Percentiles rank a stretch among this genome's conserved stretches.
Evolutionary conservation across 2,113 vertebrate species (phyloP).

Genomic region (Ursus arctos): DNA sequence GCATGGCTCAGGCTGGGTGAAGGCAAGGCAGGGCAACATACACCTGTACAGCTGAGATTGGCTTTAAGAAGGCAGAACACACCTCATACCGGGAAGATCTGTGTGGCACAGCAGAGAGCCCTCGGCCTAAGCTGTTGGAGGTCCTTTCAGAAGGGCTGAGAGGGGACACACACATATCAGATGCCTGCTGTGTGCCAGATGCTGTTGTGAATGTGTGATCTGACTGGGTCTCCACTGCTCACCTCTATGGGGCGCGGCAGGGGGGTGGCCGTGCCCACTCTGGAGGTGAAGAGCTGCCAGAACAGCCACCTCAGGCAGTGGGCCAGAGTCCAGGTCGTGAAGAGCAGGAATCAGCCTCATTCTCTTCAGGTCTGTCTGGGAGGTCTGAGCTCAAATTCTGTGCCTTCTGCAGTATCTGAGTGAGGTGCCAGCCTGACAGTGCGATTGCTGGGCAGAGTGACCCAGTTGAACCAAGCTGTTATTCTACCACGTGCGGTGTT

Average conservation of each 20-base stretch:
- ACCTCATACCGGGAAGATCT: background rate
- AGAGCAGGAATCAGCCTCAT: background rate
- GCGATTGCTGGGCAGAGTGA: background rate
- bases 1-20: background rate
- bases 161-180: background rate
- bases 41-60: background rate
- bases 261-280: fast-evolving
- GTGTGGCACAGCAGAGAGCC: background rate
- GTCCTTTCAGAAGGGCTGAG: background rate
- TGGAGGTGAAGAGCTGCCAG: background rate
- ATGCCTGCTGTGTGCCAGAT: background rate
- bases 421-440: background rate
- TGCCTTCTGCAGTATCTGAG: background rate
- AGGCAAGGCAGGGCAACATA: background rate
- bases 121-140: background rate
- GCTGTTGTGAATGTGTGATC: background rate
- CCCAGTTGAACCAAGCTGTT: background rate
- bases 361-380: background rate
- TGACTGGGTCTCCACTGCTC: background rate
- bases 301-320: fast-evolving
- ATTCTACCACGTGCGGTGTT: background rate
- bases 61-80: background rate
- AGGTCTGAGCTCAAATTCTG: background rate
- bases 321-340: background rate
- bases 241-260: background rate